Base-by-base conservation (phyloP, 2,888 invertebrate genomes). In the Tiliacea aurago region DNA sequence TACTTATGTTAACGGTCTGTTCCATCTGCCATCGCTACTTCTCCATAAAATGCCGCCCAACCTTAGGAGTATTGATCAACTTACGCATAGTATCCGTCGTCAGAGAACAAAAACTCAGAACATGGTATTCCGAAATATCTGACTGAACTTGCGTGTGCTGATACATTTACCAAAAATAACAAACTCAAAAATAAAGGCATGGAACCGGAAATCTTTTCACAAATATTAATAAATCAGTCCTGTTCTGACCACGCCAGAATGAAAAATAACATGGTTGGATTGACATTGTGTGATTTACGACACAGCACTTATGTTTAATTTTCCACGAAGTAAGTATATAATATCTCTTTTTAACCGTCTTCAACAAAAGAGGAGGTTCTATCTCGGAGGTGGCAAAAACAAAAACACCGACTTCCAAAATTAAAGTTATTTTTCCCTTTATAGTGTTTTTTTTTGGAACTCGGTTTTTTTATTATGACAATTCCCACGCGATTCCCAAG, bases 201-300 rank as follows among this genome's bases (percentile, higher is more conserved):
- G 4, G 4, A 7, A 41, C 13, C 6, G 20, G 20, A 63, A 68
- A 65, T n/a, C 41, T n/a, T 74, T 56, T 28, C 47, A 49, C 23
- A 56, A 74, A 74, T 55, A 75, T 55, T 47, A 64, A 73, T 68
- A 61, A 74, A 69, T 69, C 68, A 55, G 20, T 41, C 33, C 13
- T 41, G 63, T 23, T 15, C 15, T 41, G 49, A 11, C 23, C 55
- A 45, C 20, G 45, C 51, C 37, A 47, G 56, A 69, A 51, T 56
- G 28, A 62, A 78, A 77, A 74, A 74, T 64, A 23, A 65, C 68
- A 37, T 15, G 10, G 2, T 56, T 43, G 7, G 20, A 51, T 55
- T 73, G 67, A 65, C 49, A 33, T n/a, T 23, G 33, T 58, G 33
- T 74, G 69, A 80, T 69, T 74, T 65, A 80, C 18, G 66, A 53